phyloP scores from a whole-genome alignment of 92 coral and sea anemone genomes.

The Palythoa grandiflora region DNA sequence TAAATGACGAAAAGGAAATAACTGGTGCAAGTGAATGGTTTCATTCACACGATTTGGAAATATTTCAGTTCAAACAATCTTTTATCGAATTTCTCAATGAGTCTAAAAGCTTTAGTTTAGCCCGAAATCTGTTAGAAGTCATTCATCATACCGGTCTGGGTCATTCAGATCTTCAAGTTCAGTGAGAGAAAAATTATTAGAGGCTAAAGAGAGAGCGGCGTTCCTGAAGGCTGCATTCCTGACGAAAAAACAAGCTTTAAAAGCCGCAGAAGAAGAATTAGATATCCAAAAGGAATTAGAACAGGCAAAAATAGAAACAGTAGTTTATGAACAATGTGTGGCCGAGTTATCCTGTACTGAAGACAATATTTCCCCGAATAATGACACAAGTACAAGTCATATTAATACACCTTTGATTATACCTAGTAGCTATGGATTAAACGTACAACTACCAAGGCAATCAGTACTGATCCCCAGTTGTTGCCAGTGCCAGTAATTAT shows the following conservation, averaged over 20 bases:
- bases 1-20: neutral
- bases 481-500: neutral
- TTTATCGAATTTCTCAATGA: conserved; percentile 23
- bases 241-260: conserved; percentile 60
- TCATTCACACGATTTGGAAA: conserved; percentile 3
- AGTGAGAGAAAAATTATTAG: conserved; percentile 46
- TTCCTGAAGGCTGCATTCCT: conserved; percentile 56
- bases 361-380: conserved; percentile 10
- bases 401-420: neutral
- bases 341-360: conserved; percentile 28
- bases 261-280: conserved; percentile 65
- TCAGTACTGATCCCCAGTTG: neutral
- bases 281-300: conserved; percentile 63
- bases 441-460: neutral
- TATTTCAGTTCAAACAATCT: conserved; percentile 4
- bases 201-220: conserved; percentile 64
- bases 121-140: conserved; percentile 2
- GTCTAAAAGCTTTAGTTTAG: neutral
- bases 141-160: conserved; percentile 8
- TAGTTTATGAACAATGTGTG: conserved; percentile 61
- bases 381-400: neutral
- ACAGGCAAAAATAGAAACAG: conserved; percentile 74
- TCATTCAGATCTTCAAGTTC: conserved; percentile 51
- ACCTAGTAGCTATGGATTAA: neutral
- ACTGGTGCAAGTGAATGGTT: neutral